Percentiles rank a stretch among this genome's conserved stretches.
These are phyloP conservation scores for Hipparchia sbordonii DNA, from an alignment of 2,888 invertebrate species.

Conservation along the genomic window DNA sequence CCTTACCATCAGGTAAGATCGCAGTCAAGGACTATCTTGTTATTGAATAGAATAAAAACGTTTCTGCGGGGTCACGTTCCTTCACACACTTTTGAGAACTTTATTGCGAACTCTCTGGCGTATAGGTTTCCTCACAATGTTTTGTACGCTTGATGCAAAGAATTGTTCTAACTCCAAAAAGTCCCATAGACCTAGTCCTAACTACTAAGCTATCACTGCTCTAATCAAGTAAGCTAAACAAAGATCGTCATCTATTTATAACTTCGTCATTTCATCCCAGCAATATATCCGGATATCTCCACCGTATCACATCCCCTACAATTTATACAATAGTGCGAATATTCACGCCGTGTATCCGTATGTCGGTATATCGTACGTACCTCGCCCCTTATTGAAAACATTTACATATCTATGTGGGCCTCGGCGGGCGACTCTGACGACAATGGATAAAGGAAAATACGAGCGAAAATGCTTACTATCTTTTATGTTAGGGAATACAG, in stretches of 20 bases:
- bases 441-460: conserved; percentile 39
- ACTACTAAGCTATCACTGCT: neutral
- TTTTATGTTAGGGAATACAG: conserved; percentile 8
- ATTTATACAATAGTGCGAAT: conserved; percentile 39
- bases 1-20: too few species aligned
- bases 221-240: neutral
- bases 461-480: conserved; percentile 25
- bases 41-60: too few species aligned
- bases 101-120: too few species aligned
- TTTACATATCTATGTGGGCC: conserved; percentile 72
- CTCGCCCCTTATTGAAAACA: conserved; percentile 70
- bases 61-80: too few species aligned
- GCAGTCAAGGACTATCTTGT: too few species aligned
- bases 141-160: too few species aligned
- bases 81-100: too few species aligned
- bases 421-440: conserved; percentile 34
- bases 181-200: too few species aligned
- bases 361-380: conserved; percentile 34
- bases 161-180: too few species aligned
- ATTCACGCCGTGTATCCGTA: conserved; percentile 40
- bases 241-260: neutral
- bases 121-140: too few species aligned
- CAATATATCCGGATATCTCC: conserved; percentile 18
- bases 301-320: conserved; percentile 26
- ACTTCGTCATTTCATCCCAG: neutral